These are phyloP conservation scores for Crocodylus rhombifer DNA, from an alignment of 2,797 vertebrate species.

Conservation along the genomic window DNA sequence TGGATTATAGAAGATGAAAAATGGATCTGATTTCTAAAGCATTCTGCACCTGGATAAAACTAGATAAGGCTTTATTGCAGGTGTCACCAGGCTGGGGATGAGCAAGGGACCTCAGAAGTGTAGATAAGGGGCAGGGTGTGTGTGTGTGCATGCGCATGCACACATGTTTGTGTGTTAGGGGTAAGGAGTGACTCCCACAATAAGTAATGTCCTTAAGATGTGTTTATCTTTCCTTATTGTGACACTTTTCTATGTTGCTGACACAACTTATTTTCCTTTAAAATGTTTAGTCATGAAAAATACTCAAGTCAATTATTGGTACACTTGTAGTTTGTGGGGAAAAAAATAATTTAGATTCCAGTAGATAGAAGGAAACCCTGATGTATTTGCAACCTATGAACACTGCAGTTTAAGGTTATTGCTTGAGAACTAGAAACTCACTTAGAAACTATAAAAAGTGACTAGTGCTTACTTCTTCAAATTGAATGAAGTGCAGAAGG, in stretches of 20 bases:
- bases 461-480: not conserved
- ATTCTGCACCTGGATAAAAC: not conserved
- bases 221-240: not conserved
- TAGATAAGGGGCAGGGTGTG: not conserved
- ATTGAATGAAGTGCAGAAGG: not conserved
- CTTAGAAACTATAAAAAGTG: not conserved
- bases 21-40: not conserved
- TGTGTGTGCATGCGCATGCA: not conserved
- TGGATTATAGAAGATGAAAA: conserved; percentile 8
- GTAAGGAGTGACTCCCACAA: too few relatives aligned
- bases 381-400: accelerated
- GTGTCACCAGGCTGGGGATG: not conserved
- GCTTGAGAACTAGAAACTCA: not conserved
- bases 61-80: not conserved
- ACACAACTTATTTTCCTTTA: not conserved
- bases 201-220: too few relatives aligned
- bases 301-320: not conserved
- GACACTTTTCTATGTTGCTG: not conserved
- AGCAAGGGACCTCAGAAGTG: not conserved
- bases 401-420: not conserved
- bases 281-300: not conserved
- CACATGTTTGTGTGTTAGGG: too few relatives aligned
- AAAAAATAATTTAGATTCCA: not conserved
- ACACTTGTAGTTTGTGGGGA: not conserved
- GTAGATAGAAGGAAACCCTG: not conserved